A percentile compares a stretch with the other conserved stretches of the same genome.
phyloP scores from a whole-genome alignment of 2,113 vertebrate species.

The Axis porcinus region DNA sequence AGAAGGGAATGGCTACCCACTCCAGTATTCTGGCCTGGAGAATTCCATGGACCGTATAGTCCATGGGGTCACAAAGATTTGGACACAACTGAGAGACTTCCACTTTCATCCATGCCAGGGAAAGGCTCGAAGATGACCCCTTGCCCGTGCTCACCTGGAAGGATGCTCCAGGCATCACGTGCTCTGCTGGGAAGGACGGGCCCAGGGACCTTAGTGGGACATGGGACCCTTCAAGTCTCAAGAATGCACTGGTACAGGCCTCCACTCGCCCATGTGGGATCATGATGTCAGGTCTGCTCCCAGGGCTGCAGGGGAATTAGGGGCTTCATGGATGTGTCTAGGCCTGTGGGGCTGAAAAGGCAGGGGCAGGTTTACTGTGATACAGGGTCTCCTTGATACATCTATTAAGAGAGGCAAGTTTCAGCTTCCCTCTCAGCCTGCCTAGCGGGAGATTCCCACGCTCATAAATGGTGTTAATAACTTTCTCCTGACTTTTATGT shows the following conservation, averaged over 20 bases:
- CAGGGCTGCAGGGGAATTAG: background rate
- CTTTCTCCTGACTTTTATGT: slow-evolving; percentile 52
- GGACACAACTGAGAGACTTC: background rate
- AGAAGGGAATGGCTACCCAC: background rate
- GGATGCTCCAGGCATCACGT: background rate
- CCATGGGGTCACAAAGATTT: background rate
- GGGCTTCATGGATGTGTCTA: background rate
- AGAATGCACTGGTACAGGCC: background rate
- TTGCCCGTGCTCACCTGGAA: rapidly evolving
- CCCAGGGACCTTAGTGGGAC: background rate
- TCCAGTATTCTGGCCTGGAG: background rate
- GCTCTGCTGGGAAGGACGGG: background rate
- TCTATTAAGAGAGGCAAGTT: slow-evolving; percentile 58
- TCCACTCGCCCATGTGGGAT: background rate
- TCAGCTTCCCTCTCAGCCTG: background rate
- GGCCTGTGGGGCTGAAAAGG: background rate
- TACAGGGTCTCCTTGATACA: background rate
- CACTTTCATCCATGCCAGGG: background rate
- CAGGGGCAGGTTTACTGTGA: background rate
- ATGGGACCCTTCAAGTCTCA: background rate
- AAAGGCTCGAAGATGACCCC: background rate
- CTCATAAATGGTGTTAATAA: slow-evolving; percentile 35
- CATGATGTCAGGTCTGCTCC: background rate
- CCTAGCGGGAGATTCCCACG: slow-evolving; percentile 29
- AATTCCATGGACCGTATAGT: background rate